Base-by-base conservation (phyloP, 2,113 vertebrate species). In the Haliaeetus leucogaster region DNA sequence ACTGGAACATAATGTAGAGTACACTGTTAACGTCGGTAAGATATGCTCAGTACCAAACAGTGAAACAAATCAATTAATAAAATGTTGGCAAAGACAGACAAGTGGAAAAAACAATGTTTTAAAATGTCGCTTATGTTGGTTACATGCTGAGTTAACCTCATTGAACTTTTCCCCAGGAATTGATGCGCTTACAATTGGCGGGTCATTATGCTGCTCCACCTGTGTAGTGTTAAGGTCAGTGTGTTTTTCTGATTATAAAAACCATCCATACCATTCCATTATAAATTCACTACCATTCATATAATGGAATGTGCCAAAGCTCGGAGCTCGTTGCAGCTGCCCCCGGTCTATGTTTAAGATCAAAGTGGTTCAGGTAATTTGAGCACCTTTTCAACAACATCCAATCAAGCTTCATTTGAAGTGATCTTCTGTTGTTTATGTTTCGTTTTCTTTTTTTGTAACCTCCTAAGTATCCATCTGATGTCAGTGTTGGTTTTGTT, bases 181-280 rank as follows among this genome's bases (percentile, higher is more conserved):
- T 99, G 99, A 98, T 99, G 99, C 99, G 98, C 98, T 98, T 99
- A 98, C 98, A 99, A 98, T 99, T 99, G 98, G 98, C 98, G 99
- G 98, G 98, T 99, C 99, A 99, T 99, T 99, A 99, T 99, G 99
- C 99, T 99, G 99, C 99, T 99, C 98, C 99, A 99, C 98, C 99
- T 99, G 98, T 99, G 99, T 99, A 99, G 99, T 99, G 99, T 99
- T 98, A 99, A 99, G 99, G 99, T 99, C 98, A 99, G 99, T 99
- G 98, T 97, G 98, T 98, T 99, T 98, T 99, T 98, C 98, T 99
- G 98, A 98, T 98, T 98, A 96, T 99, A 98, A 99, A 98, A 96
- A 58, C 97, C 98, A 98, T 98, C 94, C 98, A 98, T 98, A 96
- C 97, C 98, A 98, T 98, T 98, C 98, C 98, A 98, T 98, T 98